Percentiles rank a stretch among this genome's conserved stretches.
phyloP scores from a whole-genome alignment of 2,113 vertebrate genomes.

The Philantomba maxwellii region DNA sequence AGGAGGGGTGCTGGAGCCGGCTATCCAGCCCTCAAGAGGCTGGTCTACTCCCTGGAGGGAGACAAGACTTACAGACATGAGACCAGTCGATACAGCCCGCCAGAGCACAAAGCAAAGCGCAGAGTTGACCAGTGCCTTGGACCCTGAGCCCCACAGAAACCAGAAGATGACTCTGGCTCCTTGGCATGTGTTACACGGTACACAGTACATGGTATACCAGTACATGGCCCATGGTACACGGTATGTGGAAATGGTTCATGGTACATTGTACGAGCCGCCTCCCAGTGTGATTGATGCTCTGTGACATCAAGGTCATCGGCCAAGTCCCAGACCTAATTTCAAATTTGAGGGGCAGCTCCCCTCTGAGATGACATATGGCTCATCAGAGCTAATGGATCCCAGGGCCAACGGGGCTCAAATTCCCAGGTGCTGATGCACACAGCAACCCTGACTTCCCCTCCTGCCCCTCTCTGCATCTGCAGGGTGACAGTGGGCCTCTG shows the following conservation, averaged over 20 bases:
- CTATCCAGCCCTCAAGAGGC: neutral
- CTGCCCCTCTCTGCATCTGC: neutral
- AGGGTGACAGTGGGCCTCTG: neutral
- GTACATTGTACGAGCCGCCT: fast-evolving
- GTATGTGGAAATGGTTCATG: neutral
- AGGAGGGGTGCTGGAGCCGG: neutral
- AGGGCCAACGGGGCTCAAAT: neutral
- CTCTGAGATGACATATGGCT: neutral
- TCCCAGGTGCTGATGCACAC: neutral
- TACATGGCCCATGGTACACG: fast-evolving
- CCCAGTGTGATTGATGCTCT: neutral
- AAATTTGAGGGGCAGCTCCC: slow-evolving; percentile 7
- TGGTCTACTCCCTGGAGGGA: neutral
- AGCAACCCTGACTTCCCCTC: neutral
- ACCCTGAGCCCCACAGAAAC: fast-evolving
- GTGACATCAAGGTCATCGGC: slow-evolving; percentile 13
- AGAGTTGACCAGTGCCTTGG: neutral
- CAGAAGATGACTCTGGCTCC: neutral
- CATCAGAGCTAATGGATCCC: neutral
- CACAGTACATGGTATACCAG: neutral
- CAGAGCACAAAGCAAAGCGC: neutral
- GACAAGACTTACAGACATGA: neutral
- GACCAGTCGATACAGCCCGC: neutral
- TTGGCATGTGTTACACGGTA: neutral
- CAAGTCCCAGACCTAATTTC: slow-evolving; percentile 35